These are phyloP conservation scores for Noctua comes DNA, from an alignment of 2,888 invertebrate species.

Conservation along the genomic window DNA sequence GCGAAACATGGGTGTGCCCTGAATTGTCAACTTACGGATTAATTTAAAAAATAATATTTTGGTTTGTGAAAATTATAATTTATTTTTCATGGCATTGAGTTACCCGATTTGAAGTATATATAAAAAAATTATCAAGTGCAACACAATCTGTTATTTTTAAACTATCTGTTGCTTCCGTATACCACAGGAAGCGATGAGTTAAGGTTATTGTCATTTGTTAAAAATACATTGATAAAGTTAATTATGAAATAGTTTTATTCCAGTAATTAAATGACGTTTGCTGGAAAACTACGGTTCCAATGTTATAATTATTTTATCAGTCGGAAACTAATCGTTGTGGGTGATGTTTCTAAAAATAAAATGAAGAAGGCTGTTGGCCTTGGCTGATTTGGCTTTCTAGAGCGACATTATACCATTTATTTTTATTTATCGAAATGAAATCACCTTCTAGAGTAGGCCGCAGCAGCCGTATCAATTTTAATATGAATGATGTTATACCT, in stretches of 20 bases:
- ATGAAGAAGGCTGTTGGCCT: not conserved
- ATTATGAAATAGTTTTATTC: not conserved
- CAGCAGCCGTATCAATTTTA: not conserved
- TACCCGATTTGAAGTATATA: conserved; percentile 11
- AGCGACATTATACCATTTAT: not conserved
- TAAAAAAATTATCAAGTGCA: conserved; percentile 20
- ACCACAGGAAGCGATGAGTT: conserved; percentile 5
- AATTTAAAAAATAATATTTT: not conserved
- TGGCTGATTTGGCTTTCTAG: not conserved
- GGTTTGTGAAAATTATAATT: not conserved
- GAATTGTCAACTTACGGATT: not conserved
- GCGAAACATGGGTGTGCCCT: not conserved
- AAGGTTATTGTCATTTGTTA: conserved; percentile 15
- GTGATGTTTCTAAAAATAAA: not conserved
- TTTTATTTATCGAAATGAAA: not conserved
- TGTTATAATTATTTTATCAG: not conserved
- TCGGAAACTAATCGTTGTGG: not conserved
- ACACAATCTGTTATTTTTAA: conserved; percentile 1
- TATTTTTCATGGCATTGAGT: conserved; percentile 28
- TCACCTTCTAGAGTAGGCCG: too few species aligned
- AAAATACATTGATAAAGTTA: conserved; percentile 3
- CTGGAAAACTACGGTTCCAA: not conserved
- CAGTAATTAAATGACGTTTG: not conserved
- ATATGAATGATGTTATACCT: not conserved
- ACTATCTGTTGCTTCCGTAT: conserved; percentile 32